phyloP scores from a whole-genome alignment of 2,888 invertebrate species.

The Cephus runcator region DNA sequence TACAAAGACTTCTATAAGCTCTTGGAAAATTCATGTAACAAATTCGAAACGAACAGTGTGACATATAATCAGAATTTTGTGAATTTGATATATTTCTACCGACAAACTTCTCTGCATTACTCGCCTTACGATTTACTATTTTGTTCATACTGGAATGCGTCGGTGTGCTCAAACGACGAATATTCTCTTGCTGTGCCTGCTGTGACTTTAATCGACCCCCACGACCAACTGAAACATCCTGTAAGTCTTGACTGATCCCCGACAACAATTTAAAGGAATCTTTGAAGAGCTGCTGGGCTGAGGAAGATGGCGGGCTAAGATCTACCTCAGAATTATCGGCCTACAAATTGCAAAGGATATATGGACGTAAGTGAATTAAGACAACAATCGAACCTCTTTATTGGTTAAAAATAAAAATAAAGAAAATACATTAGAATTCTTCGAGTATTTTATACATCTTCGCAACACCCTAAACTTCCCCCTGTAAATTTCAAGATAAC shows the following conservation, averaged over 20 bases:
- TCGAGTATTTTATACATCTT: not conserved
- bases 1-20: not conserved
- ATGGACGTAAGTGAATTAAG: not conserved
- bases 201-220: conserved; percentile 9
- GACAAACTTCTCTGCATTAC: not conserved
- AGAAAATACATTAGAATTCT: not conserved
- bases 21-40: not conserved
- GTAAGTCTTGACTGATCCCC: not conserved
- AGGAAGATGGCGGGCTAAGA: not conserved
- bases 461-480: not conserved
- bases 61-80: not conserved
- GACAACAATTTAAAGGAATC: not conserved
- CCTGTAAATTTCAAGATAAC: not conserved
- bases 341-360: not conserved
- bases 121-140: conserved; percentile 6
- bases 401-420: not conserved
- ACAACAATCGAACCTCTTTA: not conserved
- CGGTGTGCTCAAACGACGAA: conserved; percentile 13
- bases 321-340: not conserved
- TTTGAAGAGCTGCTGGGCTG: not conserved
- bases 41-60: not conserved
- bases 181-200: conserved; percentile 15
- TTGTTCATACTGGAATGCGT: conserved; percentile 11
- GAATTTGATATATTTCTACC: not conserved
- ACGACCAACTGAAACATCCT: not conserved